Evolutionary conservation across 1,140 invertebrate species (phyloP).

Genomic region (Anagrus nilaparvatae): DNA sequence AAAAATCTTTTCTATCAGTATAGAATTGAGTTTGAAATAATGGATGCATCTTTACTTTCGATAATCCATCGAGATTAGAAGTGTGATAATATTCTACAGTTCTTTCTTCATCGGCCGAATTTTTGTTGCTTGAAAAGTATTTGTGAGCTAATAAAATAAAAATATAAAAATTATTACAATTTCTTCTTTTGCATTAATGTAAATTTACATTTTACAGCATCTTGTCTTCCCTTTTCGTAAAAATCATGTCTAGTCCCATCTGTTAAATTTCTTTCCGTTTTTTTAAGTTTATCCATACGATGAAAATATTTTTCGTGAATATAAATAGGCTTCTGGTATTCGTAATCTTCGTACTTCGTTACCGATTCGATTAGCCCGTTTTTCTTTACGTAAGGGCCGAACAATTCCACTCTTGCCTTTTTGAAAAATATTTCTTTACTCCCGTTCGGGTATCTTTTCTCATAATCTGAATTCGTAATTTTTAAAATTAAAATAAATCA

Average conservation of each 20-base stretch:
- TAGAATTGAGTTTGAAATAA: conserved; percentile 55
- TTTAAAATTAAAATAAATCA: neutral
- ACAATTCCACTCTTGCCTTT: conserved; percentile 63
- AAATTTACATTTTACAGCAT: conserved; percentile 52
- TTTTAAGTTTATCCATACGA: conserved; percentile 54
- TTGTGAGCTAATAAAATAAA: conserved; percentile 47
- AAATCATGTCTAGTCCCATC: conserved; percentile 50
- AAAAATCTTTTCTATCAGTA: conserved; percentile 50
- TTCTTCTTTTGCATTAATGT: neutral
- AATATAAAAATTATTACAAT: neutral
- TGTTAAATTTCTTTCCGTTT: conserved; percentile 48
- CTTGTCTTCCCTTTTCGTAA: conserved; percentile 57
- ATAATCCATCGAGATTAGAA: conserved; percentile 56
- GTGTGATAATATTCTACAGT: conserved; percentile 59
- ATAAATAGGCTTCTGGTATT: conserved; percentile 47
- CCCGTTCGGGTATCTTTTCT: conserved; percentile 62
- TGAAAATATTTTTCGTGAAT: conserved; percentile 62
- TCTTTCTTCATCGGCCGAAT: conserved; percentile 47
- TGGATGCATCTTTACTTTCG: conserved; percentile 48
- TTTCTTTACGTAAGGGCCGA: conserved; percentile 59
- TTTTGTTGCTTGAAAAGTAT: conserved; percentile 42
- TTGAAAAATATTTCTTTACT: conserved; percentile 65
- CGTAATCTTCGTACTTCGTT: conserved; percentile 57
- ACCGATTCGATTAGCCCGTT: conserved; percentile 62
- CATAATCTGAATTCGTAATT: conserved; percentile 49